Percentiles rank a stretch among this genome's conserved stretches.
Conservation (phyloP, 2,113 vertebrate species). For the Psittacara wagleri region DNA sequence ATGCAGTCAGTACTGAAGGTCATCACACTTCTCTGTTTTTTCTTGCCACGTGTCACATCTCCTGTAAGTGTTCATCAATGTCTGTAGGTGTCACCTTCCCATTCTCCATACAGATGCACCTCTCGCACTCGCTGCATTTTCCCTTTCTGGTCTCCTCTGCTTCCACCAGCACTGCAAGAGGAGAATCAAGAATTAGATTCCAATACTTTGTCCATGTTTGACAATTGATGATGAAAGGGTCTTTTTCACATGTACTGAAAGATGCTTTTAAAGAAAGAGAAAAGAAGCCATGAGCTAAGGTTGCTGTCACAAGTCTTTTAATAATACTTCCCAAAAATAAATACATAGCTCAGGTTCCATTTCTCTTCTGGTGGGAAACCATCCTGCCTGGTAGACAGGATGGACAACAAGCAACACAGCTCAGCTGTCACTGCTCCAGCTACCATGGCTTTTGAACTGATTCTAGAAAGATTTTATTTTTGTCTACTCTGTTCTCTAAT, state of each 20-base stretch:
- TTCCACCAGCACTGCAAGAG: background rate
- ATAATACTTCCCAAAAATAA: background rate
- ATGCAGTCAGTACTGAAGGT: background rate
- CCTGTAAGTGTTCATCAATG: background rate
- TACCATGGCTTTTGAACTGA: background rate
- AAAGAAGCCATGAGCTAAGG: background rate
- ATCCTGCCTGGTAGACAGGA: background rate
- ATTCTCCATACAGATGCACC: background rate
- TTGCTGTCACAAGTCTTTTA: background rate
- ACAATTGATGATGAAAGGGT: background rate
- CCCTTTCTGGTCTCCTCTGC: background rate
- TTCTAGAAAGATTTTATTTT: background rate
- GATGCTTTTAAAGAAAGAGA: background rate
- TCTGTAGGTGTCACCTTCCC: background rate
- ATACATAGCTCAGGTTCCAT: background rate
- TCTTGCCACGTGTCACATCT: background rate
- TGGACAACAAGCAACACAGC: background rate
- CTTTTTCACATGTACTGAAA: background rate
- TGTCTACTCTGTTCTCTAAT: background rate
- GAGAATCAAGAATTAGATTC: background rate
- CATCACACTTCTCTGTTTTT: background rate
- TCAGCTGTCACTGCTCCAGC: background rate
- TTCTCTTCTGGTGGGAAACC: background rate
- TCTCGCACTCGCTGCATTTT: background rate
- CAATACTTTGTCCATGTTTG: background rate